Base-by-base conservation (phyloP, 2,797 vertebrate species). In the Aselliscus stoliczkanus region DNA sequence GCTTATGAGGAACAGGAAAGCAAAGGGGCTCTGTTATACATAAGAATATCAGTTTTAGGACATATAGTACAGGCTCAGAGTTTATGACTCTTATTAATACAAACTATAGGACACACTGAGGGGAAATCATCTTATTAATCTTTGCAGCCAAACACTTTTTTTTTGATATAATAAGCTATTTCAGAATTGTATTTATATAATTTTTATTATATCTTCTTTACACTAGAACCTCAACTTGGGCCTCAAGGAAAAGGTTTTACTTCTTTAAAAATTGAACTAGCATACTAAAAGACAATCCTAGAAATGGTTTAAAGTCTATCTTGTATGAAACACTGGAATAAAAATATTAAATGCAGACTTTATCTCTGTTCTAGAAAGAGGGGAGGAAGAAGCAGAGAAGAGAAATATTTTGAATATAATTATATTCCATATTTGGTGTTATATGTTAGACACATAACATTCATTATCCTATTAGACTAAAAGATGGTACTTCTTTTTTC, bases 341-440 rank as follows among this genome's bases (percentile, higher is more conserved):
- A 70, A 85, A 93, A 82, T 42, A 64, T 42, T 73, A 88, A 83
- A 67, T 89, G 31, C 82, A 92, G 23, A 86, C 62, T 73, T 86
- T 77, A 44, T 64, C 70, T 85, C 73, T 90, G 56, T 69, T 88
- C 82, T 37, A 77, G 34, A 27, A 29, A 37, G n/a, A 88, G 18
- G 1, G 18, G 13, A 81, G 54, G 42, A 90, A 47, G 72, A 65
- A 84, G 67, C 37, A 81, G 7, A 90, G n/a, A 85, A 82, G 5
- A 20, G 2, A 84, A 79, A 62, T 64, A 3, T 50, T 70, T 84
- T 60, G 18, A 88, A 52, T 27, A 58, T 42, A 96, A 84, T 62
- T 67, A 52, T 29, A 62, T 54, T 56, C 29, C 39, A 90, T 42
- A 44, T 54, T 88, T 31, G 58, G 37, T 76, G 52, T 20, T 54